Base-by-base conservation (phyloP, 2,888 invertebrate genomes). In the Nebria brevicollis region DNA sequence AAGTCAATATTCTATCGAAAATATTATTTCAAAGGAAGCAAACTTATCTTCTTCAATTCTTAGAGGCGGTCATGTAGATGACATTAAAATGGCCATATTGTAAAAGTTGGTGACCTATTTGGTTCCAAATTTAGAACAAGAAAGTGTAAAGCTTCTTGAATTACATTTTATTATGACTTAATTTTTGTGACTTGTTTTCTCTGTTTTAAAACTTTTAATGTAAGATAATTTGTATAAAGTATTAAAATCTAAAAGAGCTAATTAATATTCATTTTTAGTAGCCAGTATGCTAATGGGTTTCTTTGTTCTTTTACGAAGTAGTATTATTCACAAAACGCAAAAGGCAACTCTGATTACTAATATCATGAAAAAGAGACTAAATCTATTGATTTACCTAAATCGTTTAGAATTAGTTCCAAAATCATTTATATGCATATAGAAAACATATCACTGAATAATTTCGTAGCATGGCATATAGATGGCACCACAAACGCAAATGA, bases 221-320 rank as follows among this genome's bases (percentile, higher is more conserved):
- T 13, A 54, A 54, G 54, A 54, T 54, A 54, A 54, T 54, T 54
- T 54, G 54, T 54, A 54, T 54, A 54, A 54, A 54, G 54, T 54
- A 54, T 54, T 54, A 54, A 54, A 54, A 54, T 54, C 54, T 54
- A 54, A 34, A 34, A 54, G 54, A 54, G 13, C 54, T 54, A 54
- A 54, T 54, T 54, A 54, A 54, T 54, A 54, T 54, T 54, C 54
- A 54, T 54, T 54, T 54, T 54, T 54, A 54, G 54, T 54, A 54
- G 4, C 54, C 54, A 54, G 54, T 54, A 54, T 54, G 54, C 54
- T 54, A 54, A 54, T 54, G 54, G 8, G 2, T 54, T 13, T 54
- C 54, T 54, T 54, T 54, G 54, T 54, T 2, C 54, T 54, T 34
- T 54, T 54, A 54, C 54, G 54, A 54, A 54, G 54, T 0, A 7